Base-by-base conservation (phyloP, 2,797 vertebrate species). In the Perodicticus potto region DNA sequence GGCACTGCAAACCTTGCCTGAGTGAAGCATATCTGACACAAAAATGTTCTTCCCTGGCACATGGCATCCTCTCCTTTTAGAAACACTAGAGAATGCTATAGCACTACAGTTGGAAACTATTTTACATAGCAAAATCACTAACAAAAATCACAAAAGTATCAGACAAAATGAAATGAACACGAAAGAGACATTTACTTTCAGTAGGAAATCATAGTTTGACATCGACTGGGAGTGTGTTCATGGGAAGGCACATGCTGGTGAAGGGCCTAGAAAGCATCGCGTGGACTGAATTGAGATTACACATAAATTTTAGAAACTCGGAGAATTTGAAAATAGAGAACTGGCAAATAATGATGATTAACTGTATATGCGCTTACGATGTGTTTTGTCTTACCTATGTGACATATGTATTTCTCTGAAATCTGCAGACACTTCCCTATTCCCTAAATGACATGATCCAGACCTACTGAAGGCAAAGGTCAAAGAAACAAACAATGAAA, bases 191-290 rank as follows among this genome's bases (percentile, higher is more conserved):
- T 0, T 43, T 45, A 13, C 67, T 83, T 84, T 16, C 7, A 70
- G 4, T 45, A 81, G 29, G 14, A 72, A 37, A 53, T 16, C 10
- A 45, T 45, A 77, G 3, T 69, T 80, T 7, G 6, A 65, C 5
- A 19, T 59, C 16, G 61, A 1, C 7, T 59, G 3, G 8, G 1
- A 88, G 49, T 43, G 5, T n/a, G 3, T 88, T 32, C 25, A 55
- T 10, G 4, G 4, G 2, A 3, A 37, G 17, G 20, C 4, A 80
- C 8, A 72, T 82, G 11, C 40, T 25, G 7, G 1, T 0, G 3
- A 89, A 73, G 73, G 22, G 67, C 27, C 20, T 74, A 27, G 16
- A 83, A 89, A 80, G 11, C 5, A 72, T 23, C 3, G 13, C 5
- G 9, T 11, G 0, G 57, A 53, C 43, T 95, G n/a, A 84, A 80